Base-by-base conservation (phyloP, 2,888 invertebrate species). In the Latrodectus hesperus region DNA sequence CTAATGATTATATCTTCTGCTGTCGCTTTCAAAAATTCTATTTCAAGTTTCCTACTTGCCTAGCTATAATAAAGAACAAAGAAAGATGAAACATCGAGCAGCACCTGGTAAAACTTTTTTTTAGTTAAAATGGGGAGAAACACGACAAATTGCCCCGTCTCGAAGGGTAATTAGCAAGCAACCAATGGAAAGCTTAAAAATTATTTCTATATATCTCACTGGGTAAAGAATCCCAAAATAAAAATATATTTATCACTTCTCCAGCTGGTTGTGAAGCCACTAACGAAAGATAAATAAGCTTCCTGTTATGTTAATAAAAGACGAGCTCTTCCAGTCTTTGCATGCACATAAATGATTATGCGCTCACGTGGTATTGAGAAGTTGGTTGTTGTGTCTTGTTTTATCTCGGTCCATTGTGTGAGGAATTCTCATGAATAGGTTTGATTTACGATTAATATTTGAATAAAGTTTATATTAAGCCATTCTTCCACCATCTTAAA, bases 231-330 rank as follows among this genome's bases (percentile, higher is more conserved):
- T 81, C 67, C 5, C 73, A 81, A 81, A 81, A 81, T 81, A 67
- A 17, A 65, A 38, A n/a, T 26, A 74, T 73, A 67, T 73, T 65
- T 74, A 74, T 72, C 74, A 17, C 38, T 38, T 38, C 9, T 67
- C 81, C 81, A 81, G 81, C 73, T 81, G 81, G 12, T 52, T 11
- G n/a, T 81, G 74, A 81, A 81, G 52, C 81, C 74, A 78, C 55
- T 70, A 60, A 68, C 53, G 67, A 26, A 51, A 52, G 17, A 73
- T 67, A 74, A 72, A 80, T 74, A 81, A n/a, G 53, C 26, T 74
- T 38, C 38, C 51, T 73, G 53, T 65, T 81, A 67, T 81, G 74
- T 74, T 74, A 38, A 65, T 74, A 74, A 81, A 81, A 81, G 74
- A 74, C 67, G 74, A 81, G 67, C 74, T 81, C 53, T 74, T 74